phyloP scores from a whole-genome alignment of 2,888 invertebrate genomes.

The Drosophila anomalata region DNA sequence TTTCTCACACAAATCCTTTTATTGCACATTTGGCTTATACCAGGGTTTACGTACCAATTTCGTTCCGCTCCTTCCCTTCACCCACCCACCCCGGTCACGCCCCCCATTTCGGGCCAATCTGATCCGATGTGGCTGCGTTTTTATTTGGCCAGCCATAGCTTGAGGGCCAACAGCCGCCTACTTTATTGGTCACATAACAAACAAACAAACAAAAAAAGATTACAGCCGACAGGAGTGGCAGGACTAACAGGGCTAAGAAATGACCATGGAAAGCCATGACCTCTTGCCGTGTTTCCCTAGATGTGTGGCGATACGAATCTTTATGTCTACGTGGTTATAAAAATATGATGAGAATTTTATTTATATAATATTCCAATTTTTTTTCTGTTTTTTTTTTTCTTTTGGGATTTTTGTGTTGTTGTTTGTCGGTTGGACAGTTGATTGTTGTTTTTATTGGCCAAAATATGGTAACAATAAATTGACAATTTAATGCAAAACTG shows the following conservation, averaged over 20 bases:
- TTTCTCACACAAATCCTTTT: slow-evolving; percentile 80
- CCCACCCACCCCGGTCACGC: slow-evolving; percentile 19
- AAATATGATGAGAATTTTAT: slow-evolving; percentile 78
- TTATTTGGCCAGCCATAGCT: slow-evolving; percentile 54
- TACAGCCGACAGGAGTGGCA: slow-evolving; percentile 54
- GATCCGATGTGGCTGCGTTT: slow-evolving; percentile 33
- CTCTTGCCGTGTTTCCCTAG: slow-evolving; percentile 11
- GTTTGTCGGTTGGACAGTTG: slow-evolving; percentile 39
- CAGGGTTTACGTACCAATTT: slow-evolving; percentile 75
- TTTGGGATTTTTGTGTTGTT: slow-evolving; percentile 6
- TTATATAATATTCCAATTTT: slow-evolving; percentile 47
- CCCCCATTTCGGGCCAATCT: slow-evolving; percentile 45
- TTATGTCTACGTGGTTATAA: slow-evolving; percentile 79
- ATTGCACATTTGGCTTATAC: slow-evolving; percentile 80
- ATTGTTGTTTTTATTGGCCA: slow-evolving; percentile 61
- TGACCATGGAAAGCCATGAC: slow-evolving; percentile 43
- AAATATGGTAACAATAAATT: neutral
- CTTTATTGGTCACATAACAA: slow-evolving; percentile 80
- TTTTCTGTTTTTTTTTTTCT: slow-evolving; percentile 32
- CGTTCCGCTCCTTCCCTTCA: slow-evolving; percentile 40
- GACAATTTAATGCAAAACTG: slow-evolving; percentile 43
- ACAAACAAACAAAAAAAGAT: slow-evolving; percentile 76
- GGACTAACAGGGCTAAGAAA: slow-evolving; percentile 15
- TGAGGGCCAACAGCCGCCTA: slow-evolving; percentile 70
- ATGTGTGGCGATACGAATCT: slow-evolving; percentile 64